These are phyloP conservation scores for Stramonita haemastoma DNA, from an alignment of 2,888 invertebrate genomes.

Conservation along the genomic window DNA sequence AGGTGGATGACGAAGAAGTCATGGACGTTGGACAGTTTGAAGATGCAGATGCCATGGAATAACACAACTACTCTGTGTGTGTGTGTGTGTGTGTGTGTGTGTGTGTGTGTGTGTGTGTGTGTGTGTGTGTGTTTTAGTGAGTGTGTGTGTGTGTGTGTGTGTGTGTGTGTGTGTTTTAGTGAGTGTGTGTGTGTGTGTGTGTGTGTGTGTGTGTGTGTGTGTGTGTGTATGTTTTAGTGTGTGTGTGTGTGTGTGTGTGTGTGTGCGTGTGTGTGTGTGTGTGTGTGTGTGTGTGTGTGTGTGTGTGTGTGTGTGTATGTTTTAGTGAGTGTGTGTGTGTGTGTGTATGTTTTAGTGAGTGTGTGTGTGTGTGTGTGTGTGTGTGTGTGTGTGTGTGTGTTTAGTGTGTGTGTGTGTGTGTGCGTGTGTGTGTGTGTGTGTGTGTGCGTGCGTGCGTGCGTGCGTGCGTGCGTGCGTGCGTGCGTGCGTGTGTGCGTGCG, in stretches of 20 bases:
- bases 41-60: no score
- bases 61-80: not conserved
- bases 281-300: not conserved
- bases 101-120: not conserved
- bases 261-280: not conserved
- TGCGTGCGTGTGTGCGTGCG: constrained; percentile 8
- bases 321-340: not conserved
- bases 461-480: no score
- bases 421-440: no score
- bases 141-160: not conserved
- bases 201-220: not conserved
- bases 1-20: no score
- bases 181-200: not conserved
- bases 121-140: not conserved
- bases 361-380: not conserved
- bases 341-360: not conserved
- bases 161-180: not conserved
- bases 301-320: not conserved
- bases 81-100: not conserved
- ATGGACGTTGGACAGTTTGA: no score
- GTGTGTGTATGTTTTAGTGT: not conserved
- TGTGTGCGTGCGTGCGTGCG: no score
- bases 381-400: no score
- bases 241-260: not conserved
- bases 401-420: no score